Evolutionary conservation across 1,140 invertebrate species (phyloP), one percentile per base, ranked within the genome.

Genomic region (Laupala kohalensis): DNA sequence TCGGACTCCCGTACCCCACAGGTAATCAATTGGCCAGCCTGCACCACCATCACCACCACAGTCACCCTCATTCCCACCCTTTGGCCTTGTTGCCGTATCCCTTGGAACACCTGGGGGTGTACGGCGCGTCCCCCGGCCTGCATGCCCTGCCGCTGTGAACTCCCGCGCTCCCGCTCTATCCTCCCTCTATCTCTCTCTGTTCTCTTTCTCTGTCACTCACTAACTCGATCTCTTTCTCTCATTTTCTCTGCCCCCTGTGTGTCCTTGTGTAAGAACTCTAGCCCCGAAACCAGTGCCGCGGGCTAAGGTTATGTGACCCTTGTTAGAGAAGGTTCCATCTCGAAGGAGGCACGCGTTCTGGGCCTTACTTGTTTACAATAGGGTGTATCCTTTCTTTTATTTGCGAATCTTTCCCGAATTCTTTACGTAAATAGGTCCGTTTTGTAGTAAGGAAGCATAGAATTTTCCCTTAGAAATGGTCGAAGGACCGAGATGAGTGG

Each of bases 1-100:
- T 95, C 86, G 93, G 93, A 87, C 92, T 95, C 84, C 93, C 93
- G 81, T 95, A 95, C 84, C 92, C 93, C 81, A 91, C 93, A 95
- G 94, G 94, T 95, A 94, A 94, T 89, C 86, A 88, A 83, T 81
- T 86, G 83, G 84, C 86, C 82, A 86, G 83, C 83, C 85, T 85
- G 82, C 86, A 86, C 81, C 86, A 87, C 81, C 83, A 84, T 81
- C 79, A 78, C 77, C 78, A 75, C 78, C 80, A 77, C 70, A 78
- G 79, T 70, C 79, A 78, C 79, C n/a, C n/a, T n/a, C n/a, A n/a
- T n/a, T 19, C 9, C 19, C 81, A 79, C 78, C 83, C 80, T 79
- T 82, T 78, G 78, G 80, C 75, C 78, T 82, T 84, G 79, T 83
- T 86, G 78, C 83, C 86, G 77, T 83, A 83, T 84, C 89, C 85